Conservation (phyloP, 2,888 invertebrate species). For the Oscheius sp. region DNA sequence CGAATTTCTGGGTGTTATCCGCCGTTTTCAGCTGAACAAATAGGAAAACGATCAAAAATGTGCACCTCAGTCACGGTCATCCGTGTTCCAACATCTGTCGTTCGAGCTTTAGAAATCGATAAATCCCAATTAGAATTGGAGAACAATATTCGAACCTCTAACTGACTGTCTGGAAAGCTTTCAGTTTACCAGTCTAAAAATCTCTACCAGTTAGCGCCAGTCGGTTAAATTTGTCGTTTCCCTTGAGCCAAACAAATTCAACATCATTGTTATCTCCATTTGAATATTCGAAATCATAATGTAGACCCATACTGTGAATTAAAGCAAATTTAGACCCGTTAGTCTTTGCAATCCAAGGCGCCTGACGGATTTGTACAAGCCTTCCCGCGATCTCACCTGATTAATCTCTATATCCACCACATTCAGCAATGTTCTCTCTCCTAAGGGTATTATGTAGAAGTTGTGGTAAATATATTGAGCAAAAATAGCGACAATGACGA, state of each 20-base stretch:
- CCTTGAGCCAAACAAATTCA: constrained; percentile 11
- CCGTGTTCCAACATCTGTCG: no score
- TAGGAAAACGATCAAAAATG: no score
- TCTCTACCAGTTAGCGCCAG: constrained; percentile 3
- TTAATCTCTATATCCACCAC: constrained; percentile 5
- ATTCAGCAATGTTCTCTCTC: constrained; percentile 13
- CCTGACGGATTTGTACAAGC: background rate
- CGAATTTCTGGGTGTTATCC: no score
- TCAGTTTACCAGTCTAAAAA: background rate
- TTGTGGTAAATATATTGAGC: constrained; percentile 29
- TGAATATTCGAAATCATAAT: background rate
- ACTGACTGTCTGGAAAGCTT: background rate
- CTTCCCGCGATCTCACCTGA: background rate
- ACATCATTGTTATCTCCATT: background rate
- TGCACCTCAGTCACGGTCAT: no score
- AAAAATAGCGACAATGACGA: constrained; percentile 19
- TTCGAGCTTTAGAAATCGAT: no score
- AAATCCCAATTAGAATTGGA: background rate
- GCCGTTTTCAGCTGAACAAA: no score
- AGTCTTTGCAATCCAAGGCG: constrained; percentile 14
- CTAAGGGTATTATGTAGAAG: constrained; percentile 15
- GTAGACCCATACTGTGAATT: background rate
- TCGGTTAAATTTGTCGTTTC: constrained; percentile 4
- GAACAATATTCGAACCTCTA: background rate
- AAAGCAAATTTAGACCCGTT: constrained; percentile 4